Base-by-base conservation (phyloP, 2,113 vertebrate genomes). In the Corydoras sp. region DNA sequence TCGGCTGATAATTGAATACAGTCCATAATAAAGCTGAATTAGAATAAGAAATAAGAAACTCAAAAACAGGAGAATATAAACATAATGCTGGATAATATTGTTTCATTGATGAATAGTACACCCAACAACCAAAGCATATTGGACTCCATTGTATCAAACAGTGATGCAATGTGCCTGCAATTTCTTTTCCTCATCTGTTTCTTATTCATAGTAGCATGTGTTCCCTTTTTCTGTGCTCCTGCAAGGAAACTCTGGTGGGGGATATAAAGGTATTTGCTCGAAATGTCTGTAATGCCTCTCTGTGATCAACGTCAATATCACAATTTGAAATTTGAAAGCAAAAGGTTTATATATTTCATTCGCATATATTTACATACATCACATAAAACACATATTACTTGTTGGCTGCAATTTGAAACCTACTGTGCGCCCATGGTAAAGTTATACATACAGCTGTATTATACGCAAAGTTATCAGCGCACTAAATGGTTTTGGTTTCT, bases 81-180 rank as follows among this genome's bases (percentile, higher is more conserved):
- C 49, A 67, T 48, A 49, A 67, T 35, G 56, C 56, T 18, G 11
- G 56, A n/a, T 31, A 43, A 9, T 24, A 15, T n/a, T 35, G 13
- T 35, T 30, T 56, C 56, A 58, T 12, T 14, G 32, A 62, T 30
- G 32, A 32, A 43, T 48, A 15, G 72, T 51, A 56, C 30, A 35
- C 10, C 64, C 56, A 29, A 18, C 30, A 30, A 58, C 65, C 32
- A 56, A 15, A 50, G 58, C 31, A 56, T 12, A 29, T 49, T 66
- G 32, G 59, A 62, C 62, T 62, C 58, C 32, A 56, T 49, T 68
- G 72, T 68, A 74, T 74, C 50, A 31, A 56, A 58, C 53, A 74
- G 31, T 74, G 72, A 74, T 74, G 72, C 72, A 74, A 74, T 29
- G 31, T 35, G 58, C 58, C 65, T 74, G 72, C 65, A 74, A 74